phyloP scores from a whole-genome alignment of 2,113 vertebrate species.

The Terrapene triunguis region DNA sequence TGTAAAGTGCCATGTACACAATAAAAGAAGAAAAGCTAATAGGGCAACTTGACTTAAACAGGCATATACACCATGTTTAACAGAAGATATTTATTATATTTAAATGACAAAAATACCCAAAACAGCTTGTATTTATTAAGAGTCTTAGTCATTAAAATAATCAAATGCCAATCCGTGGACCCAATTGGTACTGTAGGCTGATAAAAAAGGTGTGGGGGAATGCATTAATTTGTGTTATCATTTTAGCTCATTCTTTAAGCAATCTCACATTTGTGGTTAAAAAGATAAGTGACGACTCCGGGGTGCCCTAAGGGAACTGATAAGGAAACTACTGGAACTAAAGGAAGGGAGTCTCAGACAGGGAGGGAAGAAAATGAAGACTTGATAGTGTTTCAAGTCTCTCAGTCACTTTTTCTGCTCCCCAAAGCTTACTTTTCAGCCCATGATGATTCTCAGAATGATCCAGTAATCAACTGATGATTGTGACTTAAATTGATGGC shows the following conservation, averaged over 20 bases:
- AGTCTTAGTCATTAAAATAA: background rate
- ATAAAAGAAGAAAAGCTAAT: background rate
- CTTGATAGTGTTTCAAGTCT: conserved; percentile 25
- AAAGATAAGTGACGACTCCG: conserved; percentile 31
- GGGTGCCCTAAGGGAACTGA: conserved; percentile 8
- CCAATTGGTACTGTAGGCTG: background rate
- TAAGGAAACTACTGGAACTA: conserved; percentile 35
- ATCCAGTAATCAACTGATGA: conserved; percentile 39
- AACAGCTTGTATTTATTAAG: conserved; percentile 38
- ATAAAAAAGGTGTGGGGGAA: background rate
- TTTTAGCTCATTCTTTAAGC: background rate
- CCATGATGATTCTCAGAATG: conserved; percentile 15
- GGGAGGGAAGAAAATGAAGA: conserved; percentile 29
- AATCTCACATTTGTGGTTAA: background rate
- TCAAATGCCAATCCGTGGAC: background rate
- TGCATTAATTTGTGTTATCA: background rate
- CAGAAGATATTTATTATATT: background rate
- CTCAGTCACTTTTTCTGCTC: conserved; percentile 32
- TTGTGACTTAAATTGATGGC: conserved; percentile 38
- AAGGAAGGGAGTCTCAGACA: conserved; percentile 18
- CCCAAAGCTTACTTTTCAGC: conserved; percentile 23
- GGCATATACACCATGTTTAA: background rate
- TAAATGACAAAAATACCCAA: background rate
- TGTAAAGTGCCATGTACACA: background rate
- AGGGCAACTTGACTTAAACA: background rate